These are phyloP conservation scores for Ips typographus DNA, from an alignment of 1,140 invertebrate species.

Conservation along the genomic window DNA sequence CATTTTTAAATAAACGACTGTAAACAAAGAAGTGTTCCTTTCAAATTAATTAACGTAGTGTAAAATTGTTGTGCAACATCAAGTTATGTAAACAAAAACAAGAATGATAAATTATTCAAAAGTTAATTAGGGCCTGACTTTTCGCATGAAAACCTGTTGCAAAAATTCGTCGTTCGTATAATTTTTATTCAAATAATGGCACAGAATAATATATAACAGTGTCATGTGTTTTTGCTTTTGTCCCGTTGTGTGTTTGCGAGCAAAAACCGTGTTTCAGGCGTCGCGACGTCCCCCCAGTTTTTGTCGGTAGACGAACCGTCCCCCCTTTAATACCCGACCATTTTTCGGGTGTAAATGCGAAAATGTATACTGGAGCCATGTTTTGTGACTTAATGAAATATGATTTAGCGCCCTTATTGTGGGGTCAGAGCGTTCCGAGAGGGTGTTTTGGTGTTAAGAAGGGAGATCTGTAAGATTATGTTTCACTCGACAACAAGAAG, in stretches of 20 bases:
- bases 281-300: slow-evolving; percentile 17
- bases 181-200: slow-evolving; percentile 21
- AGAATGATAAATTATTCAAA: slow-evolving; percentile 26
- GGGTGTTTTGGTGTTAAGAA: too few species aligned
- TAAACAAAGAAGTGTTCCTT: too few species aligned
- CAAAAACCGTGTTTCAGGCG: slow-evolving; percentile 18
- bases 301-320: neutral
- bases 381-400: slow-evolving; percentile 27
- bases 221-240: slow-evolving; percentile 24
- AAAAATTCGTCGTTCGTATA: slow-evolving; percentile 19
- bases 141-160: slow-evolving; percentile 20
- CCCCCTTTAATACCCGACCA: slow-evolving; percentile 15
- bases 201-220: slow-evolving; percentile 19
- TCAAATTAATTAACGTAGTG: too few species aligned
- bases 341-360: slow-evolving; percentile 29
- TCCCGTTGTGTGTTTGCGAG: slow-evolving; percentile 11
- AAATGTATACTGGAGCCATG: slow-evolving; percentile 25
- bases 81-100: neutral
- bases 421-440: neutral
- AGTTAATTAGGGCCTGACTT: slow-evolving; percentile 25
- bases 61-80: too few species aligned
- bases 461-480: too few species aligned
- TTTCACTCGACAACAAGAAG: too few species aligned
- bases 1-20: too few species aligned
- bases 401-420: slow-evolving; percentile 22